Evolutionary conservation across 2,113 vertebrate species (phyloP).

Genomic region (Xiphophorus maculatus): DNA sequence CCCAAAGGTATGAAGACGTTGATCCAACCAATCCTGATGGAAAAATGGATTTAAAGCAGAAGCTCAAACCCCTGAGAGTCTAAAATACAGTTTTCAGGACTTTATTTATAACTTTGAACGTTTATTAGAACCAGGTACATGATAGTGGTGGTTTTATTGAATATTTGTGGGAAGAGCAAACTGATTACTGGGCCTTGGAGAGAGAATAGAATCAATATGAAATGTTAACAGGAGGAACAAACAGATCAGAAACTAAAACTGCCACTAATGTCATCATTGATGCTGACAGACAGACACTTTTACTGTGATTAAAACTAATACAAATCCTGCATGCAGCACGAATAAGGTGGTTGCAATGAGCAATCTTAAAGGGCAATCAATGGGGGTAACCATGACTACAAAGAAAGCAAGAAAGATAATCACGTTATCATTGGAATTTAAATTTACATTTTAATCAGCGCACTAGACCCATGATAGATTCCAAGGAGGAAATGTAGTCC

Average conservation of each 20-base stretch:
- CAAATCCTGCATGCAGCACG: background rate
- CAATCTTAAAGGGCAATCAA: background rate
- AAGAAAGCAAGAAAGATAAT: too few species aligned
- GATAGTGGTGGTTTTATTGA: background rate
- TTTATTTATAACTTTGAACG: background rate
- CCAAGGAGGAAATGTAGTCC: too few species aligned
- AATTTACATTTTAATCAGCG: too few species aligned
- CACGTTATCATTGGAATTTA: too few species aligned
- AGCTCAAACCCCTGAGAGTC: background rate
- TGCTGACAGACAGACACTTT: background rate
- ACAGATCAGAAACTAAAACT: background rate
- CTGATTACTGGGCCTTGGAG: background rate
- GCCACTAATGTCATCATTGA: background rate
- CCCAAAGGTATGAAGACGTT: constrained; percentile 86
- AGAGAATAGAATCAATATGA: background rate
- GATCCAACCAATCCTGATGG: background rate
- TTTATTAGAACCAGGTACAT: background rate
- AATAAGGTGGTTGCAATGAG: background rate
- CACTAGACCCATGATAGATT: too few species aligned
- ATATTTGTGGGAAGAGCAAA: background rate
- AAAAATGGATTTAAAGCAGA: background rate
- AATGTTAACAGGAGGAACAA: background rate
- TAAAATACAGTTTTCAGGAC: background rate
- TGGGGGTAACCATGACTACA: background rate
- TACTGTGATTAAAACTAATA: background rate